These are phyloP conservation scores for Coracopsis vasa DNA, from an alignment of 2,113 vertebrate species.

Conservation along the genomic window DNA sequence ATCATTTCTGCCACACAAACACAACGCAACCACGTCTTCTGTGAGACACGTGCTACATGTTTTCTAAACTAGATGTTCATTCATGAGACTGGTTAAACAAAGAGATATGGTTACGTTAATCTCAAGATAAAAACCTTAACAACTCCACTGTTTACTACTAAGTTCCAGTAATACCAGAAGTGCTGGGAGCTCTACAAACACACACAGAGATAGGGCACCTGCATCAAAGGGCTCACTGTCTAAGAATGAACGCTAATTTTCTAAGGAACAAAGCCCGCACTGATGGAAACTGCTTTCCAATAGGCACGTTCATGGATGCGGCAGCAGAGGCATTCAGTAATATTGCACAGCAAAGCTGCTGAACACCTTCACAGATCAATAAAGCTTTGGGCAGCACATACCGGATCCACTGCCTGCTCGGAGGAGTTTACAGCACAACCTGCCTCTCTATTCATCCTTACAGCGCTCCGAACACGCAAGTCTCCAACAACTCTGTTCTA, in stretches of 20 bases:
- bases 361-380: not conserved
- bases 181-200: not conserved
- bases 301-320: rapidly evolving
- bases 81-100: slow-evolving; percentile 9
- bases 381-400: not conserved
- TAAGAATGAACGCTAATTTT: not conserved
- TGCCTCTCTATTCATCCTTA: not conserved
- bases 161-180: slow-evolving; percentile 1
- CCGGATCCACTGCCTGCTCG: rapidly evolving
- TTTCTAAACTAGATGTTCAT: slow-evolving; percentile 28
- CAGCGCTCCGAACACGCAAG: rapidly evolving
- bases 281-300: not conserved
- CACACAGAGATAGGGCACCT: not conserved
- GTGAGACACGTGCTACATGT: not conserved
- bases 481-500: not conserved
- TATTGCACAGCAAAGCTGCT: not conserved
- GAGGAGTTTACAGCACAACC: rapidly evolving
- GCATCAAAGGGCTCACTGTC: not conserved
- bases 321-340: not conserved
- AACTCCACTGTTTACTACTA: slow-evolving; percentile 29
- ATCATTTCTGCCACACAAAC: not conserved
- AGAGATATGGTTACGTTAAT: slow-evolving; percentile 34
- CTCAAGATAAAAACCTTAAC: slow-evolving; percentile 11
- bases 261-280: not conserved
- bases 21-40: not conserved